These are phyloP conservation scores for Cynocephalus volans DNA, from an alignment of 2,113 vertebrate genomes.

Conservation along the genomic window DNA sequence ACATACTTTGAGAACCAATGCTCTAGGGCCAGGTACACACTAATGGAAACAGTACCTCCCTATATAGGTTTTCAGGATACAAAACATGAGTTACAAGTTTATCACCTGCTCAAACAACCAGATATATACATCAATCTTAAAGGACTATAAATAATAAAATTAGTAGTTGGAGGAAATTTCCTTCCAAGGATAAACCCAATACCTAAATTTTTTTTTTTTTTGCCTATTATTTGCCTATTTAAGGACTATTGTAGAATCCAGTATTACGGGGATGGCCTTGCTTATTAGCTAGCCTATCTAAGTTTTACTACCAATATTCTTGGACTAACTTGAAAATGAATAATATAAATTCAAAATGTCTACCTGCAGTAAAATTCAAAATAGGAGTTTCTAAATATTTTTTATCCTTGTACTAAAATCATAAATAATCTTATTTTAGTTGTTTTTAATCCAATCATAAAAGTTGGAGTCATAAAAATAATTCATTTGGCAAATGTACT, in stretches of 20 bases:
- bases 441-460: conserved; percentile 64
- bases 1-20: neutral
- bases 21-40: neutral
- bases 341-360: conserved; percentile 49
- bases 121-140: neutral
- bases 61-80: neutral
- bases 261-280: neutral
- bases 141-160: neutral
- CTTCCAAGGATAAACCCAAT: conserved; percentile 46
- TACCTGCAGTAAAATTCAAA: conserved; percentile 55
- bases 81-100: conserved; percentile 10
- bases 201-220: neutral
- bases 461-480: conserved; percentile 26
- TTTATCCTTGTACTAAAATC: conserved; percentile 69
- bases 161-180: conserved; percentile 11
- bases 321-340: conserved; percentile 46
- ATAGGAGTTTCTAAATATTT: conserved; percentile 63
- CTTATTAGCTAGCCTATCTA: neutral
- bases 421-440: conserved; percentile 69
- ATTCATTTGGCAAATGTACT: conserved; percentile 79
- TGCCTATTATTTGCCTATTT: neutral
- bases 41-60: neutral
- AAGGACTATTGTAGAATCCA: neutral
- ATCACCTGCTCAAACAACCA: conserved; percentile 38
- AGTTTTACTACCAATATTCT: conserved; percentile 26